Evolutionary conservation across 2,888 invertebrate genomes (phyloP).

Genomic region (Glaucopsyche alexis): DNA sequence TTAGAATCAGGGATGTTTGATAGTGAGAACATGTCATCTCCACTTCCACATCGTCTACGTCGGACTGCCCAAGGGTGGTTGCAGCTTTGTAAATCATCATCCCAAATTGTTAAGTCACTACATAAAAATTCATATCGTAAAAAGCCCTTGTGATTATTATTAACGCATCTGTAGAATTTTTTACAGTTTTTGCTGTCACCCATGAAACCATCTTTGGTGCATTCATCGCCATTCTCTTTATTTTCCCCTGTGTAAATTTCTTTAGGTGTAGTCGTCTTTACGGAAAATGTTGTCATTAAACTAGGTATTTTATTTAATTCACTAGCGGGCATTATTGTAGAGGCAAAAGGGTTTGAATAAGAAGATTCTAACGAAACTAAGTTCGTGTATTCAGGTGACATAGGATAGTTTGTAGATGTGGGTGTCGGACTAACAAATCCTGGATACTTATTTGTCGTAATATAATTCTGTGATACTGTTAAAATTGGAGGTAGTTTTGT

Average conservation of each 20-base stretch:
- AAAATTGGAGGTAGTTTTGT: slow-evolving; percentile 46
- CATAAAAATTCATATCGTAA: slow-evolving; percentile 87
- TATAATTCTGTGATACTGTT: slow-evolving; percentile 30
- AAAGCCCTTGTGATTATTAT: slow-evolving; percentile 80
- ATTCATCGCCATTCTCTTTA: slow-evolving; percentile 52
- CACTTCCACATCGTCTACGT: slow-evolving; percentile 57
- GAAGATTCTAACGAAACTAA: not conserved
- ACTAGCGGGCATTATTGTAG: not conserved
- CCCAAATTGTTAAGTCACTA: slow-evolving; percentile 89
- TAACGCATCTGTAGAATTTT: slow-evolving; percentile 89
- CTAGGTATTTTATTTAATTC: not conserved
- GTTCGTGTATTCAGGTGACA: not conserved
- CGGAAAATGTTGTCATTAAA: not conserved
- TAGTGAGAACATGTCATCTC: slow-evolving; percentile 1
- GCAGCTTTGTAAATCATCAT: slow-evolving; percentile 84
- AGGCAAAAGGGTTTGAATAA: not conserved
- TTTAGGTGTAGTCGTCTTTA: slow-evolving; percentile 26
- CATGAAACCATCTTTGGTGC: slow-evolving; percentile 86
- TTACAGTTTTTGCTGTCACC: slow-evolving; percentile 85
- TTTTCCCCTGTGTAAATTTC: slow-evolving; percentile 30
- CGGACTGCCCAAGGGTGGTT: slow-evolving; percentile 85
- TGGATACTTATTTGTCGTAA: slow-evolving; percentile 9
- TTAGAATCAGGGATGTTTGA: not conserved
- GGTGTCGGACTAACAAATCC: not conserved
- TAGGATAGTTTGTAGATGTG: not conserved